Percentiles rank a stretch among this genome's conserved stretches.
Conservation (phyloP, 2,113 vertebrate genomes). For the Fregetta grallaria region DNA sequence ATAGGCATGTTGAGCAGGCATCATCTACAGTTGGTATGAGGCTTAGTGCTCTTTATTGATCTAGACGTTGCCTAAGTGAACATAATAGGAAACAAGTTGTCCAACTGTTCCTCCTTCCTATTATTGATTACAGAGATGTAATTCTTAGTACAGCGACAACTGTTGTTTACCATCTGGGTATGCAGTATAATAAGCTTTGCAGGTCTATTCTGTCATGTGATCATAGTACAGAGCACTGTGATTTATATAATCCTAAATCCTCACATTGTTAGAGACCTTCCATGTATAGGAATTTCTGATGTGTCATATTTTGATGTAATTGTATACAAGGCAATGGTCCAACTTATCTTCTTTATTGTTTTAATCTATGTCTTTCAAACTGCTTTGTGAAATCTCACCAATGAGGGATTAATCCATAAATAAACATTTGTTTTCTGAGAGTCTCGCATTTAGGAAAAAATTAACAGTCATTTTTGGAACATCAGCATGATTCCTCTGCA, state of each 20-base stretch:
- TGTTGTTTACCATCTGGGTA: conserved; percentile 74
- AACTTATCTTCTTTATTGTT: background rate
- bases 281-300: conserved; percentile 33
- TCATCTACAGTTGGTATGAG: conserved; percentile 61
- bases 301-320: conserved; percentile 16
- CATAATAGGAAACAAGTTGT: conserved; percentile 75
- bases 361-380: conserved; percentile 9
- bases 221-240: background rate
- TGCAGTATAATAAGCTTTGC: conserved; percentile 68
- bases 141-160: conserved; percentile 68
- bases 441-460: background rate
- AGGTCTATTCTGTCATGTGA: conserved; percentile 55
- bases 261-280: background rate
- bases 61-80: conserved; percentile 73
- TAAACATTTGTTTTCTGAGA: background rate
- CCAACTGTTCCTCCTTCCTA: conserved; percentile 72
- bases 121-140: conserved; percentile 74
- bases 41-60: conserved; percentile 74
- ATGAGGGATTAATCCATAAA: conserved; percentile 6
- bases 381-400: background rate
- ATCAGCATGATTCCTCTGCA: background rate
- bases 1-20: conserved; percentile 58
- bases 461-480: background rate
- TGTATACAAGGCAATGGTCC: background rate
- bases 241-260: conserved; percentile 59